Conservation (phyloP, 2,113 vertebrate genomes). For the Axis porcinus region DNA sequence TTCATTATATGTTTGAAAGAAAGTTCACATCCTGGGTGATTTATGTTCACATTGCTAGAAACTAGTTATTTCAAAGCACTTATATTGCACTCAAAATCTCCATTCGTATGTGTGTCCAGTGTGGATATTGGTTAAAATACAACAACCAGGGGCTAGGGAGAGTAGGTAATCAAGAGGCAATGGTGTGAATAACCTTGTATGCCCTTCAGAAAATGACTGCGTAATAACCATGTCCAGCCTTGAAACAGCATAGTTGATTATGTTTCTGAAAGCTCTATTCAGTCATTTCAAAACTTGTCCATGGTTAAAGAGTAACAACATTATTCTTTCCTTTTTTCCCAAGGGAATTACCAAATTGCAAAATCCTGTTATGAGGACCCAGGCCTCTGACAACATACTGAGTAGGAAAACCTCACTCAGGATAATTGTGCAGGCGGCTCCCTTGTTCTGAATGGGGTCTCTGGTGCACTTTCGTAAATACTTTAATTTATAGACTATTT, state of each 20-base stretch:
- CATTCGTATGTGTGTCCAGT: background rate
- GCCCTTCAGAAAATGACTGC: conserved; percentile 72
- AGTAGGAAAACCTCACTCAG: background rate
- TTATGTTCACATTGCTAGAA: background rate
- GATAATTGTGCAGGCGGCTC: background rate
- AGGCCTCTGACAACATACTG: background rate
- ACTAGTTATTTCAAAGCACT: background rate
- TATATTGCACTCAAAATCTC: background rate
- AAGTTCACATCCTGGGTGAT: background rate
- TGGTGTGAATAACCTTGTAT: conserved; percentile 73
- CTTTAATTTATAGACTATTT: background rate
- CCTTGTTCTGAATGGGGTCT: background rate
- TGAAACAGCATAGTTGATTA: conserved; percentile 65
- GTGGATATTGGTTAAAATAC: background rate
- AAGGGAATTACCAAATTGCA: conserved; percentile 56
- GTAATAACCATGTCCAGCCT: conserved; percentile 46
- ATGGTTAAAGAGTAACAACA: conserved; percentile 80
- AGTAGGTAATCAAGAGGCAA: background rate
- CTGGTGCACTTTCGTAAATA: background rate
- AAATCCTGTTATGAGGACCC: conserved; percentile 36
- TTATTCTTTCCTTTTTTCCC: conserved; percentile 64
- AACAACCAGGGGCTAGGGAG: background rate
- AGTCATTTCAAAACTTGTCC: conserved; percentile 59
- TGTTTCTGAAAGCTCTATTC: conserved; percentile 64
- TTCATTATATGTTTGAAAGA: background rate